Percentiles rank a stretch among this genome's conserved stretches.
These are phyloP conservation scores for Blastomussa wellsi DNA, from an alignment of 92 coral and sea anemone species.

Conservation along the genomic window DNA sequence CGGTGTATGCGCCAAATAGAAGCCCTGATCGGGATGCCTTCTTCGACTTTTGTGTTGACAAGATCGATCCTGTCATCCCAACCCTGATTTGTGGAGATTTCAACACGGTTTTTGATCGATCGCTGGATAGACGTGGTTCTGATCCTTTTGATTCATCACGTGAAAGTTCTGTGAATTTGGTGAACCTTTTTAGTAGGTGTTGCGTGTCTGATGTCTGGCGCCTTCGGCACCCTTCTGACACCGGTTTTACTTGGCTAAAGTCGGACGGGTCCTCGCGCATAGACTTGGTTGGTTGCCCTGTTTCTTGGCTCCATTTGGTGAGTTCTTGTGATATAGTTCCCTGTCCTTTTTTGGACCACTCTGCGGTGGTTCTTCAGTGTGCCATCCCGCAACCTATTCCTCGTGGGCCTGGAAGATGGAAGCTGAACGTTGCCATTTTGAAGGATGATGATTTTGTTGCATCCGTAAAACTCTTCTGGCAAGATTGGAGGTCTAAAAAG, in stretches of 20 bases:
- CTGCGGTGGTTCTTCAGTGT: background rate
- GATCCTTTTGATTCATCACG: background rate
- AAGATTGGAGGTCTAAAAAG: too few relatives aligned
- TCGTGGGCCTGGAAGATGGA: slow-evolving; percentile 38
- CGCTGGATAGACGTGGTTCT: slow-evolving; percentile 7
- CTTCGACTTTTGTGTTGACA: background rate
- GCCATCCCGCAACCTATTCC: background rate
- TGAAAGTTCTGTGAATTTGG: background rate
- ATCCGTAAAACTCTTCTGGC: too few relatives aligned
- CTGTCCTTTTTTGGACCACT: slow-evolving; percentile 32
- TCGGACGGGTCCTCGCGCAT: too few relatives aligned
- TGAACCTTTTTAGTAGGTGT: background rate
- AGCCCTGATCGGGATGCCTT: background rate
- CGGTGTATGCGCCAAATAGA: background rate
- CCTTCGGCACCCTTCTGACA: too few relatives aligned
- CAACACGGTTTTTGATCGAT: slow-evolving; percentile 8
- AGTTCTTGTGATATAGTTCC: background rate
- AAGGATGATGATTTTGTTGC: too few relatives aligned
- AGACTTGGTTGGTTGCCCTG: too few relatives aligned
- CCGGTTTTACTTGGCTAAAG: too few relatives aligned
- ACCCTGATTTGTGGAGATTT: slow-evolving; percentile 9
- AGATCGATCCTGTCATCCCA: background rate
- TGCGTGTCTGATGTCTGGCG: background rate
- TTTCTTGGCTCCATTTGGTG: too few relatives aligned
- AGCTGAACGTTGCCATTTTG: too few relatives aligned